Evolutionary conservation across 1,140 invertebrate genomes (phyloP), one percentile per base, ranked within the genome.

Genomic region (Hetaerina americana): DNA sequence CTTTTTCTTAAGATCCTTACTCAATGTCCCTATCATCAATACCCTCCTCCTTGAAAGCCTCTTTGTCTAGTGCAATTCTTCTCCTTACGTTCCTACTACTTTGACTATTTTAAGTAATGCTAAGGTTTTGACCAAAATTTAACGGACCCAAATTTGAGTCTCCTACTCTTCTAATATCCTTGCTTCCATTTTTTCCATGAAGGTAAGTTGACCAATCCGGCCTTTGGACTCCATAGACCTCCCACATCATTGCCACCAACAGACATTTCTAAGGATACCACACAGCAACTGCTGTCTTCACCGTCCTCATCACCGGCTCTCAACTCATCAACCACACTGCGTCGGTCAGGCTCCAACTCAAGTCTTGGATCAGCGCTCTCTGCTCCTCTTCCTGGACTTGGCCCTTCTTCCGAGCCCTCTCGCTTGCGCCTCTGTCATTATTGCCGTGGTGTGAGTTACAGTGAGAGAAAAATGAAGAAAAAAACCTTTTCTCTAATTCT

Each of bases 351-450:
- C 15, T 82, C 80, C n/a, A 78, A 72, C 70, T 74, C 75, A 18
- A 81, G 79, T 75, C 75, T 82, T 26, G 77, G 78, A 71, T 81
- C 81, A 15, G 78, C 84, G 27, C 73, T 85, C 24, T 83, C 83
- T 2, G 40, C 40, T 57, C 40, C 40, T 18, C 22, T 57, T 3
- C 40, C 40, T 57, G 40, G 40, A 10, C 15, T 57, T 57, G 40
- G 40, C 15, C 10, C 40, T 18, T 57, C 40, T n/a, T 81, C 87
- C 1, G 80, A 84, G 67, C 87, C 89, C 71, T 86, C 89, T 40
- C 85, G 86, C 73, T 86, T 97, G 66, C 84, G 94, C 71, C 84
- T 94, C 18, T 98, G 95, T 79, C 84, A 86, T 27, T 90, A 94
- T 76, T 97, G 95, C 78, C 89, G 91, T 57, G 75, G 78, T 72